Conservation (phyloP, 1,140 invertebrate species). For the Mycetomoellerius zeteki region DNA sequence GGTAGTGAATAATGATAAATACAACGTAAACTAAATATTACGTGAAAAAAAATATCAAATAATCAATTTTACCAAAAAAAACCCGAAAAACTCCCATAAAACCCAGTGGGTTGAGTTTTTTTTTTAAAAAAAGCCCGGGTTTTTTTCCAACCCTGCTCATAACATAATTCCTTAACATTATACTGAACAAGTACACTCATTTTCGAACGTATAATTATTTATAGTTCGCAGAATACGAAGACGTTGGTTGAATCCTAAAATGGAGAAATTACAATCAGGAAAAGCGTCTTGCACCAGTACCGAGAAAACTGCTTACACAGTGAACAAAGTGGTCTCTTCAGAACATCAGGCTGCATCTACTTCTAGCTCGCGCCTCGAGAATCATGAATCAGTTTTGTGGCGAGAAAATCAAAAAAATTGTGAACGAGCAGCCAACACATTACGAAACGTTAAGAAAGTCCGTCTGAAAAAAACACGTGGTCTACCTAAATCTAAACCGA, state of each 20-base stretch:
- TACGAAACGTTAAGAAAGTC: background rate
- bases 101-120: too few relatives aligned
- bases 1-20: too few relatives aligned
- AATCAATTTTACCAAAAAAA: too few relatives aligned
- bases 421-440: background rate
- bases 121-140: too few relatives aligned
- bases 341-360: conserved; percentile 27
- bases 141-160: too few relatives aligned
- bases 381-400: background rate
- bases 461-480: background rate
- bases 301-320: background rate
- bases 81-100: too few relatives aligned
- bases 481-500: background rate
- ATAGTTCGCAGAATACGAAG: conserved; percentile 53
- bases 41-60: too few relatives aligned
- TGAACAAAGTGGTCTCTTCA: background rate
- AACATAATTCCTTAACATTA: background rate
- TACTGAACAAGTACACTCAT: background rate
- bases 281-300: background rate
- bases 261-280: conserved; percentile 33
- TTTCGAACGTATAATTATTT: conserved; percentile 31
- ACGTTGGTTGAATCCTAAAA: conserved; percentile 6
- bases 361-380: background rate
- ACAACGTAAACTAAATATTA: too few relatives aligned
- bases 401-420: background rate